These are phyloP conservation scores for Yponomeuta sedellus DNA, from an alignment of 2,888 invertebrate species.

Conservation along the genomic window DNA sequence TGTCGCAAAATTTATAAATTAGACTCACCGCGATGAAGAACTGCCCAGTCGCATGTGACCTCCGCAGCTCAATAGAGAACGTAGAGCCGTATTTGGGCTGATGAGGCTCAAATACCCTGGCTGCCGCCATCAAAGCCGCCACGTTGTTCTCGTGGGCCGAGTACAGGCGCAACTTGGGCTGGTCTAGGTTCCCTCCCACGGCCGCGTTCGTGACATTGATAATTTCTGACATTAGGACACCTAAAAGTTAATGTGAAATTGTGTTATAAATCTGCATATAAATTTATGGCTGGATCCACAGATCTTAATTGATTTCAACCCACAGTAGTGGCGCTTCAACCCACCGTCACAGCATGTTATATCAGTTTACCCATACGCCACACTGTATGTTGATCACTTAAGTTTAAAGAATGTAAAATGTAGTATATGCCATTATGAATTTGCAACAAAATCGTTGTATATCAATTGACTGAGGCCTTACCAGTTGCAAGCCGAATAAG, in stretches of 20 bases:
- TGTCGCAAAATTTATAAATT: too few species aligned
- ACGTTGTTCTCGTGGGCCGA: slow-evolving; percentile 81
- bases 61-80: slow-evolving; percentile 72
- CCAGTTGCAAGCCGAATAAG: slow-evolving; percentile 56
- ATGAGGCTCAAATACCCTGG: slow-evolving; percentile 72
- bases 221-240: slow-evolving; percentile 67
- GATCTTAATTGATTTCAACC: too few species aligned
- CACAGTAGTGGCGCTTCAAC: too few species aligned
- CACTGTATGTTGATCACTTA: too few species aligned
- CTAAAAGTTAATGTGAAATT: slow-evolving; percentile 32
- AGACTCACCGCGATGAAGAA: slow-evolving; percentile 64
- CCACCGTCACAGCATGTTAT: too few species aligned
- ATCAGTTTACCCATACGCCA: too few species aligned
- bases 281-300: too few species aligned
- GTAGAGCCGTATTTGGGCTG: slow-evolving; percentile 76
- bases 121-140: slow-evolving; percentile 73
- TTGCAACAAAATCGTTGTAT: too few species aligned
- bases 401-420: too few species aligned
- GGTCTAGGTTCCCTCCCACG: slow-evolving; percentile 50
- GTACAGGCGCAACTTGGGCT: slow-evolving; percentile 65
- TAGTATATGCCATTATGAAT: too few species aligned
- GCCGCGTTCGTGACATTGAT: slow-evolving; percentile 58
- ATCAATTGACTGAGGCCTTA: slow-evolving; percentile 22
- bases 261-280: too few species aligned
- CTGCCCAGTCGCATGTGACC: slow-evolving; percentile 32